phyloP scores from a whole-genome alignment of 2,888 invertebrate genomes.

The Coenonympha glycerion region DNA sequence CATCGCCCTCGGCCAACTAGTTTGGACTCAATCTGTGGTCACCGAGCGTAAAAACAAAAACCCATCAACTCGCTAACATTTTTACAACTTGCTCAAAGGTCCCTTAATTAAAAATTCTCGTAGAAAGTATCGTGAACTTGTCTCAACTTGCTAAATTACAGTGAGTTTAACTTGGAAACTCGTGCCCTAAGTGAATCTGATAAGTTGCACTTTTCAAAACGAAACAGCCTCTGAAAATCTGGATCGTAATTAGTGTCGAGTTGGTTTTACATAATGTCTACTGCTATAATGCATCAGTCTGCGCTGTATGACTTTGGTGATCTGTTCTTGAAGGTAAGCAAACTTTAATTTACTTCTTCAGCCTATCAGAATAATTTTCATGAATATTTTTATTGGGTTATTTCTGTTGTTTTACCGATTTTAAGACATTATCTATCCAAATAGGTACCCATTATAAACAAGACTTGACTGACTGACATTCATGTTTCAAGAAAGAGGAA shows the following conservation, averaged over 20 bases:
- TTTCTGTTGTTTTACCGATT: no score
- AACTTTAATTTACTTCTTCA: slow-evolving; percentile 9
- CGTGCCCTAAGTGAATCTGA: slow-evolving; percentile 66
- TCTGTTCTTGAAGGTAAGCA: slow-evolving; percentile 81
- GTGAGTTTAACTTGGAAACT: slow-evolving; percentile 62
- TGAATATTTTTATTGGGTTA: no score
- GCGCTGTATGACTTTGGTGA: slow-evolving; percentile 86
- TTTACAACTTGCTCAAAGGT: slow-evolving; percentile 53
- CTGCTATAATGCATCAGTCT: slow-evolving; percentile 85
- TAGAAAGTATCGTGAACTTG: slow-evolving; percentile 56
- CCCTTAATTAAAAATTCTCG: slow-evolving; percentile 61
- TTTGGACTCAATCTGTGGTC: slow-evolving; percentile 68
- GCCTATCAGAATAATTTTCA: no score
- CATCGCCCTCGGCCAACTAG: slow-evolving; percentile 64
- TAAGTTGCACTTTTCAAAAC: slow-evolving; percentile 49
- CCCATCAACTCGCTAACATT: slow-evolving; percentile 59
- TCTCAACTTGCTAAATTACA: slow-evolving; percentile 54
- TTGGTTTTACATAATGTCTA: slow-evolving; percentile 79
- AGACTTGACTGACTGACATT: no score
- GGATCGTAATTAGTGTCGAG: slow-evolving; percentile 63
- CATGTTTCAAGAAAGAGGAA: no score
- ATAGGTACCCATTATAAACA: no score
- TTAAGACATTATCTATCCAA: no score
- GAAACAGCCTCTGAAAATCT: slow-evolving; percentile 48
- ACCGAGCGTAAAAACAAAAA: slow-evolving; percentile 68